Percentiles rank a stretch among this genome's conserved stretches.
These are phyloP conservation scores for Tenodera sinensis DNA, from an alignment of 2,888 invertebrate genomes.

Conservation along the genomic window DNA sequence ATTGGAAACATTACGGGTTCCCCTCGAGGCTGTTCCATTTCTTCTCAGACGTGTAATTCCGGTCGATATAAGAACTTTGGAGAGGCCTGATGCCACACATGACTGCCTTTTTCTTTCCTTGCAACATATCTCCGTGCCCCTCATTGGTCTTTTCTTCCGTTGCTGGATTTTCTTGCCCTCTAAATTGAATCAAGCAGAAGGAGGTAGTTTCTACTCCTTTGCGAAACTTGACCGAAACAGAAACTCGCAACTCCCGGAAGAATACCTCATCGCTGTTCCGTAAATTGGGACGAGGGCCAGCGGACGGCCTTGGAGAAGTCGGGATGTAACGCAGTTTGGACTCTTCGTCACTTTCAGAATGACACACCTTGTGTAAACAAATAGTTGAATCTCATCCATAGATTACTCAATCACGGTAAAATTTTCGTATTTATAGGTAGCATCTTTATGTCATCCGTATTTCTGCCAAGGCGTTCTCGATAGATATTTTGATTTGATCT, in stretches of 20 bases:
- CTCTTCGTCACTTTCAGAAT: too few relatives aligned
- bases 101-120: background rate
- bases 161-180: background rate
- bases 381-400: too few relatives aligned
- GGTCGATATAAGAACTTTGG: background rate
- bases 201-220: background rate
- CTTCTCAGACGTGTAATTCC: background rate
- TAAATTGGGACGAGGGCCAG: background rate
- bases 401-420: too few relatives aligned
- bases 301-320: background rate
- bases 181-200: background rate
- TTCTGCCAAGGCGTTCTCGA: too few relatives aligned
- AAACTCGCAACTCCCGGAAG: background rate
- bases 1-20: background rate
- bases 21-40: background rate
- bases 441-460: too few relatives aligned
- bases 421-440: too few relatives aligned
- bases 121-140: background rate
- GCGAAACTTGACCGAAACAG: background rate
- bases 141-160: background rate
- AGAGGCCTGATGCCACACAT: background rate
- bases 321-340: background rate
- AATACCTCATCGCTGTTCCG: background rate
- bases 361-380: too few relatives aligned
- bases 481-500: too few relatives aligned